Evolutionary conservation across 2,113 vertebrate species (phyloP).

Genomic region (Dendrocopos noguchii): DNA sequence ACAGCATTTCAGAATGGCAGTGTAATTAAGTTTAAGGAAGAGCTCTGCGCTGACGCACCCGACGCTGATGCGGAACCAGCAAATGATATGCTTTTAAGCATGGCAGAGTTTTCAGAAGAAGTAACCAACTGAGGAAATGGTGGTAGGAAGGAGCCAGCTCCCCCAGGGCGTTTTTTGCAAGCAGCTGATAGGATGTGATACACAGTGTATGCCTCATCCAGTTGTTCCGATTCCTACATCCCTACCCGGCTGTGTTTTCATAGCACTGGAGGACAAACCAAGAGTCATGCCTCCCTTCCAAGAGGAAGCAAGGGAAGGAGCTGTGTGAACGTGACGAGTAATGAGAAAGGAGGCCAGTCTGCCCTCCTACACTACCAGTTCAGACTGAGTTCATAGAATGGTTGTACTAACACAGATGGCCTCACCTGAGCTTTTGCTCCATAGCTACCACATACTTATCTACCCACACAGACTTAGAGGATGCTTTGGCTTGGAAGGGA

Average conservation of each 20-base stretch:
- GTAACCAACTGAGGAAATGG: slow-evolving; percentile 13
- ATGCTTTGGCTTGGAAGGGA: too few relatives aligned
- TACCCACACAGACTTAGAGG: too few relatives aligned
- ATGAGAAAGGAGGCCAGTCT: slow-evolving; percentile 16
- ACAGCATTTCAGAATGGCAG: slow-evolving; percentile 65
- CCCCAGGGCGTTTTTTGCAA: slow-evolving; percentile 48
- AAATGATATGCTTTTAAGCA: slow-evolving; percentile 70
- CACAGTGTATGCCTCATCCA: not conserved
- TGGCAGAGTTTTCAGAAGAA: slow-evolving; percentile 55
- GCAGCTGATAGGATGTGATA: slow-evolving; percentile 30
- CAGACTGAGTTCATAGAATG: not conserved
- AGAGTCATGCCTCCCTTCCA: not conserved
- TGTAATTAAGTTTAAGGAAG: slow-evolving; percentile 74
- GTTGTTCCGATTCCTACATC: slow-evolving; percentile 16
- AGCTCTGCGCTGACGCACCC: slow-evolving; percentile 34
- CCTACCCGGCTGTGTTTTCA: slow-evolving; percentile 15
- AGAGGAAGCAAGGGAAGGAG: not conserved
- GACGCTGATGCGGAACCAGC: slow-evolving; percentile 67
- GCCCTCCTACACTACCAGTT: not conserved
- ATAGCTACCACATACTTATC: too few relatives aligned
- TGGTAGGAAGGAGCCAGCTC: not conserved
- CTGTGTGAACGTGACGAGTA: not conserved
- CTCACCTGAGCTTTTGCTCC: too few relatives aligned
- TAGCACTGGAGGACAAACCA: slow-evolving; percentile 29
- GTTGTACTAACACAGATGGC: too few relatives aligned